Evolutionary conservation across 1,140 invertebrate genomes (phyloP), one percentile per base, ranked within the genome.

Genomic region (Adelges cooleyi): DNA sequence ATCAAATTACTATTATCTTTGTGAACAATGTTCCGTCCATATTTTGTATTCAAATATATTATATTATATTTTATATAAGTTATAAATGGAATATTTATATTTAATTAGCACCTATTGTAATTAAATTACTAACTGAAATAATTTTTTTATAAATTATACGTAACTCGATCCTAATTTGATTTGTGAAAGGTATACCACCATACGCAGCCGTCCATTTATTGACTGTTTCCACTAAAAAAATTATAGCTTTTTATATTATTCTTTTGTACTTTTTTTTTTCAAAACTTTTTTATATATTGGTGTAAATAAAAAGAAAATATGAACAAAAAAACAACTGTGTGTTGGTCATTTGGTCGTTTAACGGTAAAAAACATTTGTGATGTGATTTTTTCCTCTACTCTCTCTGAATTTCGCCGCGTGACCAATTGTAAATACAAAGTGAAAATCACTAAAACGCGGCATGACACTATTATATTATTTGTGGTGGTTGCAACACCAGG

Each of bases 381-480:
- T 56, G 17, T 17, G 38, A 10, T 20, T 33, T 23, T 11, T 59
- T 46, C 20, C 40, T 44, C 3, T 17, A n/a, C n/a, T n/a, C n/a
- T n/a, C n/a, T n/a, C 29, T 33, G 29, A 18, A 56, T 48, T 48
- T 48, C n/a, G 27, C 10, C 18, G 56, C 56, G 25, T 62, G 56
- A 62, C 56, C 29, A 62, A 62, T 62, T 22, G 3, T 10, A 29
- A 48, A 62, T 48, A 13, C 20, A 62, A 62, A 62, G 56, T 62
- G 56, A 62, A 62, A 62, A 48, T 48, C 17, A 48, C 0, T 3
- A 6, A 15, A 46, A 46, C 18, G 11, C 15, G 44, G 25, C 56
- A 33, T 62, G 42, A 27, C 53, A 18, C n/a, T n/a, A n/a, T 6
- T 18, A 27, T 11, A 27, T 18, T 59, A 23, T 44, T 59, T 42